Evolutionary conservation across 2,888 invertebrate species (phyloP).

Genomic region (Tipula lateralis): DNA sequence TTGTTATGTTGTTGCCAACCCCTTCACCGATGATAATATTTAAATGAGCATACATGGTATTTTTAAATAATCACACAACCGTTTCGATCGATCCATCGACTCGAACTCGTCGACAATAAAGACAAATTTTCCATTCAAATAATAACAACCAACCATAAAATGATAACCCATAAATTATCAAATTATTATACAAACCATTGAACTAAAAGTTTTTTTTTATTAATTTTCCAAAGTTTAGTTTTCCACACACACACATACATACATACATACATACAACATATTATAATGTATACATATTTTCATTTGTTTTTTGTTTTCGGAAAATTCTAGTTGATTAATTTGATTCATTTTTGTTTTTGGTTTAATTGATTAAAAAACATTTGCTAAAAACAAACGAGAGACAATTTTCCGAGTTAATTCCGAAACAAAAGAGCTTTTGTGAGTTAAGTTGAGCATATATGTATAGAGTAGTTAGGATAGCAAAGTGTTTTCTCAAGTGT

Average conservation of each 20-base stretch:
- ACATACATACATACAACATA: too few relatives aligned
- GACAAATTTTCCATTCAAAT: conserved; percentile 24
- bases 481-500: conserved; percentile 5
- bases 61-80: not conserved
- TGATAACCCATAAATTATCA: conserved; percentile 24
- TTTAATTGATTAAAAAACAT: not conserved
- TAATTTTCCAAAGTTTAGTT: conserved; percentile 15
- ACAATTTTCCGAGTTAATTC: not conserved
- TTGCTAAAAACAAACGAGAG: not conserved
- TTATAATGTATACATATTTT: not conserved
- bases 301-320: not conserved
- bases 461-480: too few relatives aligned
- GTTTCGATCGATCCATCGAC: conserved; percentile 11
- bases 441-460: conserved; percentile 14
- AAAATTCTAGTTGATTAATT: conserved; percentile 20
- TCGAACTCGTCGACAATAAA: conserved; percentile 24
- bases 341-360: not conserved
- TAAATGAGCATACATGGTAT: not conserved
- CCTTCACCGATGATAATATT: not conserved
- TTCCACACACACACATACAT: not conserved
- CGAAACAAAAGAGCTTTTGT: not conserved
- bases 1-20: too few relatives aligned
- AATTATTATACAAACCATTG: conserved; percentile 19
- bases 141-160: conserved; percentile 15
- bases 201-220: conserved; percentile 6